A percentile compares a stretch with the other conserved stretches of the same genome.
phyloP scores from a whole-genome alignment of 2,797 vertebrate species.

The Rhynchonycteris naso region DNA sequence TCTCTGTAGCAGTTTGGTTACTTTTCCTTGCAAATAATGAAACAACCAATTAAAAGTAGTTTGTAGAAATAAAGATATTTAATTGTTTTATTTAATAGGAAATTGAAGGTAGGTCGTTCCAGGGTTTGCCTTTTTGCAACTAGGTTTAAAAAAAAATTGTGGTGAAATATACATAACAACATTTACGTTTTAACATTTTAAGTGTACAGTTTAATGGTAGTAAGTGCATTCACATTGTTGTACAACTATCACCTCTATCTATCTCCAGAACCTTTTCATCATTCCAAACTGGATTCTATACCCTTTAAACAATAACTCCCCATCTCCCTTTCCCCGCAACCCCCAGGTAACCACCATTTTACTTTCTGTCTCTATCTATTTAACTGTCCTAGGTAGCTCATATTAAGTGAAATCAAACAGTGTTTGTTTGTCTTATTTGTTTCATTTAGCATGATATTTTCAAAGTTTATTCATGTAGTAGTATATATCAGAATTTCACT shows the following conservation, averaged over 20 bases:
- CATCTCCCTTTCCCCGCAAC: not conserved
- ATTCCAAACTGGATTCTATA: not conserved
- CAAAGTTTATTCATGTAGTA: not conserved
- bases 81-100: constrained; percentile 49
- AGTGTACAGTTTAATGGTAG: not conserved
- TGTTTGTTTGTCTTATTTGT: not conserved
- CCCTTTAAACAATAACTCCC: not conserved
- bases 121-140: not conserved
- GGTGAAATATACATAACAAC: not conserved
- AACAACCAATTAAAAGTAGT: constrained; percentile 26
- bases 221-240: not conserved
- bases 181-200: not conserved
- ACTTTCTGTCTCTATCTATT: not conserved
- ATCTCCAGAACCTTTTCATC: not conserved
- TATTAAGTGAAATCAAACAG: not conserved
- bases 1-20: not conserved
- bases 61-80: constrained; percentile 54
- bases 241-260: not conserved
- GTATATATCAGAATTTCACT: not conserved
- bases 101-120: not conserved
- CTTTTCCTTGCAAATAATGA: not conserved
- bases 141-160: not conserved
- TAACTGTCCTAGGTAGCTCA: not conserved
- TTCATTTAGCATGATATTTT: not conserved
- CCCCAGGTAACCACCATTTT: not conserved